These are phyloP conservation scores for Crax fasciolata DNA, from an alignment of 2,797 vertebrate genomes.

Conservation along the genomic window DNA sequence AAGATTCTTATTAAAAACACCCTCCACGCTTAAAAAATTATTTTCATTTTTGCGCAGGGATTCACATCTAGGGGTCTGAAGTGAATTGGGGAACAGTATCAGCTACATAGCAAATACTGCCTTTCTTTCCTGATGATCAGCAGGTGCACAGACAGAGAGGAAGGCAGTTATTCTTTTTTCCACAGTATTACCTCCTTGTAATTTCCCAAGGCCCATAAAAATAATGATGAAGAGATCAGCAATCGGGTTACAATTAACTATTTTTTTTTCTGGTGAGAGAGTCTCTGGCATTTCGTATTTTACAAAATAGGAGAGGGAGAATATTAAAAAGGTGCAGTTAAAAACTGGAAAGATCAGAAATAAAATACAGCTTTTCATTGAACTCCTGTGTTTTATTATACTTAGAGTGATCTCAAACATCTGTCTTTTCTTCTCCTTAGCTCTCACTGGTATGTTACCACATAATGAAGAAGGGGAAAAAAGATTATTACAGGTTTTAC, in stretches of 20 bases:
- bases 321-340: neutral
- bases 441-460: neutral
- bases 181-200: neutral
- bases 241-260: neutral
- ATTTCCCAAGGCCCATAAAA: conserved; percentile 32
- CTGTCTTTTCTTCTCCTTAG: neutral
- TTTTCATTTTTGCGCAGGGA: neutral
- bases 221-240: neutral
- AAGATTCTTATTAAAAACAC: neutral
- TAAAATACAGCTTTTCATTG: neutral
- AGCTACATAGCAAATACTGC: neutral
- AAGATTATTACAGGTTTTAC: neutral
- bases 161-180: neutral
- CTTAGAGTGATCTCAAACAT: neutral
- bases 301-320: neutral
- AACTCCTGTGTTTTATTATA: conserved; percentile 11
- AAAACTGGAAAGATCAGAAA: conserved; percentile 28
- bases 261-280: neutral
- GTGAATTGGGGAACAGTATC: neutral
- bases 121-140: neutral
- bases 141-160: neutral
- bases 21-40: neutral
- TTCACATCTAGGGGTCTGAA: neutral
- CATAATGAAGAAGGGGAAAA: neutral
- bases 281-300: neutral